Conservation (phyloP, 2,113 vertebrate species). For the Brachyistius frenatus region DNA sequence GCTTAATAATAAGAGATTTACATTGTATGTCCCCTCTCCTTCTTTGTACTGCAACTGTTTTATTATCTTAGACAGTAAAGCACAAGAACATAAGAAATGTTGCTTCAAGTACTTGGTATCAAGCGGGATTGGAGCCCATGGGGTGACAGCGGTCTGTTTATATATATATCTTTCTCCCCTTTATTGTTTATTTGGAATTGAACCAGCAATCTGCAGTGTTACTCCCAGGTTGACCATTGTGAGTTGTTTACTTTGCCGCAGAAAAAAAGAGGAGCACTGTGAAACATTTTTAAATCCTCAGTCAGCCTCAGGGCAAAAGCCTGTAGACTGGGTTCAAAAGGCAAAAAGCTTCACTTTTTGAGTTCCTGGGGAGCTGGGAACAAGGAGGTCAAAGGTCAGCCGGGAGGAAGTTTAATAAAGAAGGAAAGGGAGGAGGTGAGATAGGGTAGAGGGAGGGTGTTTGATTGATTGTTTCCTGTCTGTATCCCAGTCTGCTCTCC, state of each 20-base stretch:
- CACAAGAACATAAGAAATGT: slow-evolving; percentile 33
- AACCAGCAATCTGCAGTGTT: slow-evolving; percentile 42
- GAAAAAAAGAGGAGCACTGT: slow-evolving; percentile 7
- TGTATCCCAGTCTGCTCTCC: slow-evolving; percentile 36
- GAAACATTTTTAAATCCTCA: slow-evolving; percentile 57
- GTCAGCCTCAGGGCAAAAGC: slow-evolving; percentile 46
- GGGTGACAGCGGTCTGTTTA: slow-evolving; percentile 42
- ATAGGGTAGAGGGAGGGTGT: not conserved
- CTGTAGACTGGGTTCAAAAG: slow-evolving; percentile 54
- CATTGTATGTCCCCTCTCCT: too few relatives aligned
- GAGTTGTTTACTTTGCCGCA: slow-evolving; percentile 45
- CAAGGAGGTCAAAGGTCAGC: slow-evolving; percentile 62
- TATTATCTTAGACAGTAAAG: slow-evolving; percentile 39
- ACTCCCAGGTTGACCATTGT: slow-evolving; percentile 51
- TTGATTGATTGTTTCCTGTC: slow-evolving; percentile 80
- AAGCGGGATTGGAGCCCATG: slow-evolving; percentile 34
- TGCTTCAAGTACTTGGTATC: slow-evolving; percentile 43
- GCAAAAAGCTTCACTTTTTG: slow-evolving; percentile 55
- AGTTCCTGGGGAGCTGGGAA: slow-evolving; percentile 43
- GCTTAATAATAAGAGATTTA: too few relatives aligned
- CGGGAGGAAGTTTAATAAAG: slow-evolving; percentile 78
- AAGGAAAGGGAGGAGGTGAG: slow-evolving; percentile 44
- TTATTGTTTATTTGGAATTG: slow-evolving; percentile 67
- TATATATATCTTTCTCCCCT: slow-evolving; percentile 17
- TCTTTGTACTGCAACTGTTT: not conserved